phyloP scores from a whole-genome alignment of 2,888 invertebrate genomes.

The Perizoma affinitatum region DNA sequence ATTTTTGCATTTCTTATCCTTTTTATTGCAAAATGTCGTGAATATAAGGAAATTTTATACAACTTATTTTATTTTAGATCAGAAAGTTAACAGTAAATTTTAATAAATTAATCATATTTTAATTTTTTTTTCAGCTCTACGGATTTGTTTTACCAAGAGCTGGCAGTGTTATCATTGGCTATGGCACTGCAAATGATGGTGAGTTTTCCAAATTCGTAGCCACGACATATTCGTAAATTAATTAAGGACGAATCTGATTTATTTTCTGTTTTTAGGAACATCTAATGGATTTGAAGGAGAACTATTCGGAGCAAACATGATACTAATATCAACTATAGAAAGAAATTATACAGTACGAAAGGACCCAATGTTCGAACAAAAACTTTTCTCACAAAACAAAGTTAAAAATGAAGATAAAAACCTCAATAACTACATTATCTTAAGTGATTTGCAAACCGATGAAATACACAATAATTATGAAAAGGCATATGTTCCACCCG shows the following conservation, averaged over 20 bases:
- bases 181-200: constrained; percentile 87
- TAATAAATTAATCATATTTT: too few relatives aligned
- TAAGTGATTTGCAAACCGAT: constrained; percentile 61
- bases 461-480: constrained; percentile 57
- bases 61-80: background rate
- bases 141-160: constrained; percentile 82
- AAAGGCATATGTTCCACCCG: constrained; percentile 39
- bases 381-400: constrained; percentile 59
- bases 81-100: background rate
- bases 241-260: too few relatives aligned
- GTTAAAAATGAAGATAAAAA: constrained; percentile 49
- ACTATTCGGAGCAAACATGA: constrained; percentile 87
- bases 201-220: constrained; percentile 43
- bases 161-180: constrained; percentile 88
- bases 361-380: constrained; percentile 58
- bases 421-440: constrained; percentile 55
- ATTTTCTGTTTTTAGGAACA: constrained; percentile 62
- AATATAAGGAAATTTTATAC: background rate
- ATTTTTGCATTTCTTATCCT: constrained; percentile 34
- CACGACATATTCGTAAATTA: background rate
- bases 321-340: constrained; percentile 83
- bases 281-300: constrained; percentile 88
- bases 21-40: constrained; percentile 20
- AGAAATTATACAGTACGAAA: constrained; percentile 60
- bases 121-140: constrained; percentile 77